A percentile compares a stretch with the other conserved stretches of the same genome.
Conservation (phyloP, 2,797 vertebrate species). For the Leuciscus waleckii region DNA sequence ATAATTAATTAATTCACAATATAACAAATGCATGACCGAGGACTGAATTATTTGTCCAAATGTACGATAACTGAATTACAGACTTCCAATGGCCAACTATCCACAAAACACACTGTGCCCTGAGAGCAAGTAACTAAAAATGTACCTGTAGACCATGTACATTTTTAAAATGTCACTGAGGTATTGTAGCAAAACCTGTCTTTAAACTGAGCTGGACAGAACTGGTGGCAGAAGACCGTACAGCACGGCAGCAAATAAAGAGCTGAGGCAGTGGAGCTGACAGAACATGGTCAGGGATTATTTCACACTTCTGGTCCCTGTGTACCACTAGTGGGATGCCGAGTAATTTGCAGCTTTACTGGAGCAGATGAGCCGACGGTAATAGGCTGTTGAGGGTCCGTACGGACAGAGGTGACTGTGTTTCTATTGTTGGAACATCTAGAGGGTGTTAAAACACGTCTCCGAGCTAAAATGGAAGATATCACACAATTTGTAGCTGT, state of each 20-base stretch:
- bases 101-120: neutral
- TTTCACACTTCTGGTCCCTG: slow-evolving; percentile 72
- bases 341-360: slow-evolving; percentile 77
- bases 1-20: neutral
- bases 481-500: slow-evolving; percentile 76
- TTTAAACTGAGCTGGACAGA: slow-evolving; percentile 28
- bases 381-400: slow-evolving; percentile 53
- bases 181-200: slow-evolving; percentile 11
- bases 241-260: slow-evolving; percentile 11
- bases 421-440: slow-evolving; percentile 69
- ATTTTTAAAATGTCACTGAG: slow-evolving; percentile 30
- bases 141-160: neutral
- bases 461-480: slow-evolving; percentile 74
- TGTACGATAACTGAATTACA: neutral
- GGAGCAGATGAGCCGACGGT: slow-evolving; percentile 74
- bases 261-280: slow-evolving; percentile 48
- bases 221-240: neutral
- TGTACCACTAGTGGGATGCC: slow-evolving; percentile 60
- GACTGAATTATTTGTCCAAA: neutral
- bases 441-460: slow-evolving; percentile 76
- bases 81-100: slow-evolving; percentile 13
- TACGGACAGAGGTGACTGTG: slow-evolving; percentile 47
- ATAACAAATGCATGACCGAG: neutral
- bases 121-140: neutral
- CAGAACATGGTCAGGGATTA: slow-evolving; percentile 68